Conservation (phyloP, 2,113 vertebrate genomes). For the Monopterus albus region DNA sequence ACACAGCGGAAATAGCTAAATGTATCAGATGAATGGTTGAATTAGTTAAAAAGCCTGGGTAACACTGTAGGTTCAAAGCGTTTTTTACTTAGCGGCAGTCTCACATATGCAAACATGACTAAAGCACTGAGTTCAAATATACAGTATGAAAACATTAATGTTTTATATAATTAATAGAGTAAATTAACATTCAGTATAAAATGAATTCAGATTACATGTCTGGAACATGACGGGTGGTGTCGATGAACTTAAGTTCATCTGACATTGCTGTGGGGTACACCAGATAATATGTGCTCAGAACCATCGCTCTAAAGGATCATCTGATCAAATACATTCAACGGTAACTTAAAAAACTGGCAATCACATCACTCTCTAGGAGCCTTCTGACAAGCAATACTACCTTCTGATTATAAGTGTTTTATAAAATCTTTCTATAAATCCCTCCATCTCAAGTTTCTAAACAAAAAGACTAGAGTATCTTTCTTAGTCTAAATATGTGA, state of each 20-base stretch:
- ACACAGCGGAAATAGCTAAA: too few species aligned
- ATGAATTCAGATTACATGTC: neutral
- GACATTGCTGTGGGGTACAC: neutral
- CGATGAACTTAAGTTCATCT: neutral
- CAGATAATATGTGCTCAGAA: neutral
- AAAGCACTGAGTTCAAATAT: too few species aligned
- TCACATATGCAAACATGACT: too few species aligned
- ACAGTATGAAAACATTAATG: too few species aligned
- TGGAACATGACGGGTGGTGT: neutral
- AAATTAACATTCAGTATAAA: neutral
- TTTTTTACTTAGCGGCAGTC: too few species aligned
- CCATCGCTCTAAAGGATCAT: too few species aligned
- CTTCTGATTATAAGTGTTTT: neutral
- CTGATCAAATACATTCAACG: slow-evolving; percentile 1
- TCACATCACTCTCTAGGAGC: too few species aligned
- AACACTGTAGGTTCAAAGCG: too few species aligned
- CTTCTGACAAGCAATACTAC: neutral
- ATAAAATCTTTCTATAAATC: neutral
- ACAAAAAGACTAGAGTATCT: neutral
- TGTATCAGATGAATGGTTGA: too few species aligned
- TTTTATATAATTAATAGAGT: too few species aligned
- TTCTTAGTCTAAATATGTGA: too few species aligned
- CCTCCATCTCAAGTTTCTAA: neutral
- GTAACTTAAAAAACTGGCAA: neutral
- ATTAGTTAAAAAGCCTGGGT: too few species aligned